Evolutionary conservation across 2,797 vertebrate genomes (phyloP).

Genomic region (Sphaeramia orbicularis): DNA sequence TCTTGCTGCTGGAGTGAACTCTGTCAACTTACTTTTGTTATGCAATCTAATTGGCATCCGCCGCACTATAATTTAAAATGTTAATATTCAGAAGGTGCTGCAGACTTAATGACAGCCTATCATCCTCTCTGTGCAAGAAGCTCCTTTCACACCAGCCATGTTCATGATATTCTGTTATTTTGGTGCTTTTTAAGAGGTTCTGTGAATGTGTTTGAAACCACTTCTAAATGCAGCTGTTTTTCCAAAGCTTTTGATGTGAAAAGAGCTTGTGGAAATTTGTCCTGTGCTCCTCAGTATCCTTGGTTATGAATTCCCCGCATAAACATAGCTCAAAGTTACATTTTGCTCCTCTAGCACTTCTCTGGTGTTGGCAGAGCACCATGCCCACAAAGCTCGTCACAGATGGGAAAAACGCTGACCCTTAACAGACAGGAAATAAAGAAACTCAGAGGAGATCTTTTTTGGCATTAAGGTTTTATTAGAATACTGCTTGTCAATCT

Average conservation of each 20-base stretch:
- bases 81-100: slow-evolving; percentile 32
- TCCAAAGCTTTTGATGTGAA: slow-evolving; percentile 22
- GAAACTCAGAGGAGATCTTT: slow-evolving; percentile 29
- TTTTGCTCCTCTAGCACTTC: slow-evolving; percentile 26
- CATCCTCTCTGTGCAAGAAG: slow-evolving; percentile 37
- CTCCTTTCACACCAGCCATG: slow-evolving; percentile 44
- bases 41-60: slow-evolving; percentile 23
- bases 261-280: slow-evolving; percentile 13
- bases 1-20: slow-evolving; percentile 16
- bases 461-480: slow-evolving; percentile 83
- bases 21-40: slow-evolving; percentile 30
- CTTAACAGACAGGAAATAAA: slow-evolving; percentile 44
- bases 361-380: slow-evolving; percentile 21
- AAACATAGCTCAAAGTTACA: slow-evolving; percentile 19
- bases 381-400: slow-evolving; percentile 26
- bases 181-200: slow-evolving; percentile 38
- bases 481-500: slow-evolving; percentile 79
- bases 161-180: slow-evolving; percentile 53
- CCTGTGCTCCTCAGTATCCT: slow-evolving; percentile 34
- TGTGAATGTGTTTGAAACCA: slow-evolving; percentile 45
- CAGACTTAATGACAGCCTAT: slow-evolving; percentile 52
- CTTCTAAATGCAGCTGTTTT: slow-evolving; percentile 69
- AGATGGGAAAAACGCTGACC: slow-evolving; percentile 25
- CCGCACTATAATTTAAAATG: slow-evolving; percentile 40
- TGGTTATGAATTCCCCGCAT: slow-evolving; percentile 11